A percentile compares a stretch with the other conserved stretches of the same genome.
Conservation (phyloP, 2,888 invertebrate species). For the Cheilosia urbana region DNA sequence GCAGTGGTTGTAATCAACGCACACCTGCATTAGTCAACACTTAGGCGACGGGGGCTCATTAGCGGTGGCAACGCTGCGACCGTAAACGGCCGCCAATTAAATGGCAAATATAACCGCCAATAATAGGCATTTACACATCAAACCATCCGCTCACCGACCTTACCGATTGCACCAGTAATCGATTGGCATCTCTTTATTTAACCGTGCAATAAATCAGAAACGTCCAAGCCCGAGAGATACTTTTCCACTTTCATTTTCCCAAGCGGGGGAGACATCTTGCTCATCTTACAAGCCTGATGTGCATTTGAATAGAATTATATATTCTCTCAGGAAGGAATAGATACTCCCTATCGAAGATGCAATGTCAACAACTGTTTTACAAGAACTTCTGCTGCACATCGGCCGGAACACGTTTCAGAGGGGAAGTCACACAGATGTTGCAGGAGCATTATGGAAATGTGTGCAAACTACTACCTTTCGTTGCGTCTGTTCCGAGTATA, state of each 20-base stretch:
- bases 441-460: conserved; percentile 45
- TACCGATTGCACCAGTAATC: conserved; percentile 53
- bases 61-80: not conserved
- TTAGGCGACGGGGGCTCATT: conserved; percentile 16
- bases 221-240: conserved; percentile 14
- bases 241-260: conserved; percentile 34
- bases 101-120: conserved; percentile 12
- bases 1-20: conserved; percentile 6
- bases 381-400: conserved; percentile 31
- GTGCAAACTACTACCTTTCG: not conserved
- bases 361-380: conserved; percentile 57
- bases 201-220: conserved; percentile 56
- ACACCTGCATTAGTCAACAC: not conserved
- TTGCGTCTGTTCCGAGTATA: conserved; percentile 8
- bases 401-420: conserved; percentile 18
- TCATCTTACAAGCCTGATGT: conserved; percentile 16
- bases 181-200: conserved; percentile 49
- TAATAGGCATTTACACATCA: conserved; percentile 32
- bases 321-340: conserved; percentile 29
- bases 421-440: conserved; percentile 5
- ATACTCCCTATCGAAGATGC: conserved; percentile 48
- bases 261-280: conserved; percentile 29
- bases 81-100: conserved; percentile 13
- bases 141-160: conserved; percentile 1
- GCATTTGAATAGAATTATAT: conserved; percentile 46